These are phyloP conservation scores for Trachelus iudaicus DNA, from an alignment of 2,888 invertebrate species.

Conservation along the genomic window DNA sequence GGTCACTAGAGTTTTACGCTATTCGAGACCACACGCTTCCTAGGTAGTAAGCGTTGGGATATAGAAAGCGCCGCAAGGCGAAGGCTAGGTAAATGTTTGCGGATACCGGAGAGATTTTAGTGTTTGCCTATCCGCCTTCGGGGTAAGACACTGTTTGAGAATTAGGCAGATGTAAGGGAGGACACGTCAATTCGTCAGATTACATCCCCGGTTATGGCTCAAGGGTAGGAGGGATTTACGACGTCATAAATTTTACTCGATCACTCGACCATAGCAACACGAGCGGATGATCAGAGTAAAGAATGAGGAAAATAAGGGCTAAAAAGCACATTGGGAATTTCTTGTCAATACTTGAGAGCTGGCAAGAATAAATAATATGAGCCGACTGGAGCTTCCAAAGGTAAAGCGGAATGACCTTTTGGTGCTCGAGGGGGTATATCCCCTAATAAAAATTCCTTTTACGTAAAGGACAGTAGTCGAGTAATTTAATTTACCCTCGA, in stretches of 20 bases:
- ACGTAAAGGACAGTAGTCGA: background rate
- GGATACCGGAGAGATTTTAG: conserved; percentile 39
- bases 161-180: conserved; percentile 36
- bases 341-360: background rate
- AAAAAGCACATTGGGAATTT: background rate
- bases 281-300: background rate
- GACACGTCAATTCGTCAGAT: conserved; percentile 20
- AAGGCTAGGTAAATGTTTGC: conserved; percentile 48
- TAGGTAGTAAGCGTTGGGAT: background rate
- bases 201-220: background rate
- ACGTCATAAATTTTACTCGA: background rate
- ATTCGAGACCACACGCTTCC: background rate
- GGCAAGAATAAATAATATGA: background rate
- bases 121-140: conserved; percentile 40
- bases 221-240: background rate
- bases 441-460: background rate
- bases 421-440: background rate
- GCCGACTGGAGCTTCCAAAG: background rate
- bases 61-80: conserved; percentile 4
- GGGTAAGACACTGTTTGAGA: conserved; percentile 39
- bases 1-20: background rate
- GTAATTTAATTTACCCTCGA: background rate
- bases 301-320: background rate
- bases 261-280: background rate
- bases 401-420: background rate